These are phyloP conservation scores for Meiosimyza platycephala DNA, from an alignment of 2,888 invertebrate genomes.

Conservation along the genomic window DNA sequence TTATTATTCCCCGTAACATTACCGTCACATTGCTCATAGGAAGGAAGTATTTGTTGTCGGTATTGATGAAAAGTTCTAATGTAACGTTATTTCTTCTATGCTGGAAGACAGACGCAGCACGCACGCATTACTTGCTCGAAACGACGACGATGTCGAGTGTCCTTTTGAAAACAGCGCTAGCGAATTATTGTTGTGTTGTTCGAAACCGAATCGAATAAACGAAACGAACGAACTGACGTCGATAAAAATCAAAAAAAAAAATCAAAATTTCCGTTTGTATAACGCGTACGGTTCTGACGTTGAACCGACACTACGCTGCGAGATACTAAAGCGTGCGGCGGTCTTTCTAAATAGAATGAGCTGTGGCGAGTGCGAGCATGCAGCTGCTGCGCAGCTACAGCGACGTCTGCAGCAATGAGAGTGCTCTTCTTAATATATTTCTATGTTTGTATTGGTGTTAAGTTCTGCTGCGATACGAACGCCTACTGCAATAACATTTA, in stretches of 20 bases:
- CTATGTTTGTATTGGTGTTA: background rate
- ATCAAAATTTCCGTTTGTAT: conserved; percentile 2
- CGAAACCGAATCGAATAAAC: background rate
- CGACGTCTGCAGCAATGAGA: background rate
- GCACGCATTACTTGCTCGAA: background rate
- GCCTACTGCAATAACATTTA: conserved; percentile 39
- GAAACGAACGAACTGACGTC: background rate
- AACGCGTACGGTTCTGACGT: conserved; percentile 61
- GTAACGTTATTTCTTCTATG: no score
- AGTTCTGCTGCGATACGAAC: conserved; percentile 33
- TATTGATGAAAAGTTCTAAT: no score
- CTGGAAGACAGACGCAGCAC: no score
- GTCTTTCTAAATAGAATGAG: conserved; percentile 64
- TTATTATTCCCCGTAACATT: no score
- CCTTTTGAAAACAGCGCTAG: no score
- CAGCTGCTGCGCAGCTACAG: conserved; percentile 10
- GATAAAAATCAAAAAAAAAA: background rate
- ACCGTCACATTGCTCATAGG: no score
- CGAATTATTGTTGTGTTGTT: no score
- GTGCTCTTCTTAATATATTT: no score
- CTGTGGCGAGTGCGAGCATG: conserved; percentile 38
- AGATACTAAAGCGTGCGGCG: conserved; percentile 56
- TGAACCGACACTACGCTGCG: conserved; percentile 65
- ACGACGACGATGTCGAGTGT: background rate
- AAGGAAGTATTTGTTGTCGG: no score